Evolutionary conservation across 2,113 vertebrate species (phyloP), one percentile per base, ranked within the genome.

Genomic region (Megalops atlanticus): DNA sequence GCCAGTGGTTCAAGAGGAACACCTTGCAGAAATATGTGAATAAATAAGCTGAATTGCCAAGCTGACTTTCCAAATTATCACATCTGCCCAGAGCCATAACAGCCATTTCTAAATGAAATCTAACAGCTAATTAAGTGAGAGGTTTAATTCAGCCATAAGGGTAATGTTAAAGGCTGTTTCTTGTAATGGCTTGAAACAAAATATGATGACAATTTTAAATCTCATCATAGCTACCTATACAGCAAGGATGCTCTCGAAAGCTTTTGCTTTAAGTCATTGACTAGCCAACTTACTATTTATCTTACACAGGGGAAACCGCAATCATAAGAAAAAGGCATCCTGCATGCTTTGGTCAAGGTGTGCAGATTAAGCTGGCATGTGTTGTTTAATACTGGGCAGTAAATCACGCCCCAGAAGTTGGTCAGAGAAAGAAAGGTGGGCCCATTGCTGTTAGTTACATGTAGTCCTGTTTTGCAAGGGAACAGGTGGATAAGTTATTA

Each of bases 101-200:
- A 78, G 8, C 52, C 52, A 78, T 12, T 77, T 38, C 2, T n/a
- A 2, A 79, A 86, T 84, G 85, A 40, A 78, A 83, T 84, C 77
- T 70, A 87, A 41, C 77, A 69, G 78, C 11, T 54, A 81, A 83
- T 84, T 86, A 68, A 80, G 85, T 85, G 11, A 79, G 81, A 70
- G 10, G 76, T 38, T 47, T 84, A 76, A 84, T 87, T 82, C 78
- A 58, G 8, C 71, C 1, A 43, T 38, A 27, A 47, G 75, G 80
- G 84, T 79, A 68, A 73, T 85, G 64, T 69, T 4, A 41, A 81
- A 21, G 68, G 36, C 35, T 76, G 41, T 70, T 39, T 27, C 47
- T n/a, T 49, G 64, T 16, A 43, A 80, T 39, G 36, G 21, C 49
- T 52, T 52, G 49, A 18, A 3, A 18, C 11, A 45, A n/a, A 45